Evolutionary conservation across 2,113 vertebrate species (phyloP), one percentile per base, ranked within the genome.

Genomic region (Myxocyprinus asiaticus): DNA sequence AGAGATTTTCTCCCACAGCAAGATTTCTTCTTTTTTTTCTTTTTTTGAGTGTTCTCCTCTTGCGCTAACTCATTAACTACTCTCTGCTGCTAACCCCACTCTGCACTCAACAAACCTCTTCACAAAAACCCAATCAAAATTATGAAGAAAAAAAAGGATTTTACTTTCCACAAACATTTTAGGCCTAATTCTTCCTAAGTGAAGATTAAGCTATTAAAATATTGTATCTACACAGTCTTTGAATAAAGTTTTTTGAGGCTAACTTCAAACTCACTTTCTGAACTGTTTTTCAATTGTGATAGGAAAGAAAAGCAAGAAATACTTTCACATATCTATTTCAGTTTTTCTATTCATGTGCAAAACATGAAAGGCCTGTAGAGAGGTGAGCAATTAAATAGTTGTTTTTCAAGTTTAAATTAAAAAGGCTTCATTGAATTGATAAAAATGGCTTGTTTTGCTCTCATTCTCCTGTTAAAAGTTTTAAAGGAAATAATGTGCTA

Each of bases 341-440:
- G 68, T 75, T 66, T 82, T 86, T 88, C 72, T 58, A 82, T 86
- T 85, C 56, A 68, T 77, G 81, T 84, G 87, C 82, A 80, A 87
- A 89, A 91, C 87, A 89, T 88, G 85, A 91, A 90, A 90, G 86
- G 81, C 81, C 84, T 84, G 81, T 70, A 45, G 87, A 90, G 89
- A 88, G 86, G 80, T 80, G 58, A 85, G 70, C 88, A 93, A 93
- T 92, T 88, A 90, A 88, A 86, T 82, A 11, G 85, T 86, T 91
- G 89, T 91, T 92, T 85, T 90, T 33, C 22, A 33, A 33, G 22
- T 33, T n/a, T 1, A 33, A 33, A 33, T 33, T 33, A 33, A 33
- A 33, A 33, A 33, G 22, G 22, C 22, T 33, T 33, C 22, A 33
- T 33, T 1, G 22, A 33, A 3, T 33, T 33, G 22, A 33, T 33